These are phyloP conservation scores for Gambelia wislizenii DNA, from an alignment of 2,797 vertebrate species.

Conservation along the genomic window DNA sequence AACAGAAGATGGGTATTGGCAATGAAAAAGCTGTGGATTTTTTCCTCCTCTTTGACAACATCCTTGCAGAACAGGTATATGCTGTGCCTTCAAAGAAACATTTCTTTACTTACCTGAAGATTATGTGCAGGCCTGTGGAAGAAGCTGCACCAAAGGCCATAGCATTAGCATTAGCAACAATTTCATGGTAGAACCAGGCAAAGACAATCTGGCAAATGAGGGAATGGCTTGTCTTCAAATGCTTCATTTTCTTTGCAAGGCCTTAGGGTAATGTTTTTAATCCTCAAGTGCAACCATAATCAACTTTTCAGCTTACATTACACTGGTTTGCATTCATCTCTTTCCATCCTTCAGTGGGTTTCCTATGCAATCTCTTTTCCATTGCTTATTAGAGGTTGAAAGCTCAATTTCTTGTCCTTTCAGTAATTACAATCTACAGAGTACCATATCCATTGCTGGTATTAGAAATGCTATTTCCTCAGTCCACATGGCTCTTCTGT, in stretches of 20 bases:
- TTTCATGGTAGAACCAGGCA: background rate
- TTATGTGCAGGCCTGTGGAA: background rate
- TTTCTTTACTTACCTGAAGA: background rate
- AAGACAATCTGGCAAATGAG: background rate
- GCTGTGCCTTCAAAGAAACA: conserved; percentile 7
- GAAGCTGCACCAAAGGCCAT: background rate
- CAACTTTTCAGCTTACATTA: background rate
- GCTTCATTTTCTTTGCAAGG: background rate
- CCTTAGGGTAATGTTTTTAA: background rate
- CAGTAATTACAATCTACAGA: background rate
- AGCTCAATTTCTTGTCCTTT: no score
- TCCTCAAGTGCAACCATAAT: background rate
- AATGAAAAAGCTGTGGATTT: conserved; percentile 85
- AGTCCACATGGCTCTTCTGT: background rate
- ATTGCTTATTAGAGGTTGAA: background rate
- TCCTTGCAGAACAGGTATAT: conserved; percentile 93
- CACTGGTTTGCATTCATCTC: background rate
- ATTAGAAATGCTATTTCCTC: background rate
- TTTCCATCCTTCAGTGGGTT: background rate
- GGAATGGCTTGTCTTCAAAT: background rate
- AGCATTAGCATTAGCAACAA: background rate
- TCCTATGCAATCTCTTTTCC: background rate
- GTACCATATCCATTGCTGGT: background rate
- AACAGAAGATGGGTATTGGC: conserved; percentile 83
- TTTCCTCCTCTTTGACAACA: conserved; percentile 90